Percentiles rank a stretch among this genome's conserved stretches.
These are phyloP conservation scores for Glossophaga mutica DNA, from an alignment of 2,797 vertebrate genomes.

Conservation along the genomic window DNA sequence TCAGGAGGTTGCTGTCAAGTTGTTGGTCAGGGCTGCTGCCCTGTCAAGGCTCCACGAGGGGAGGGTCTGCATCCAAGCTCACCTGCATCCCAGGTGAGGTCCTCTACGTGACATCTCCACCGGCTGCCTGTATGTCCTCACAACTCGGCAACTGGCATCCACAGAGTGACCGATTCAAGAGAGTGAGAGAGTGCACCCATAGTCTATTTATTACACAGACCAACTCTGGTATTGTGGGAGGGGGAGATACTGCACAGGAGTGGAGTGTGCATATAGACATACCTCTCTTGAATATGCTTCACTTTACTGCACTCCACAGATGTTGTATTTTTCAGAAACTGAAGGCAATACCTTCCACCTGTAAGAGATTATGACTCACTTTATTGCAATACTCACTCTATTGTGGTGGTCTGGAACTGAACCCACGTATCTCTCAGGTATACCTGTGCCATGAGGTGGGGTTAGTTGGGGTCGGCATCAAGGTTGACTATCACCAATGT, in stretches of 20 bases:
- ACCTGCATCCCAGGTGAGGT: background rate
- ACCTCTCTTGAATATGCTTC: background rate
- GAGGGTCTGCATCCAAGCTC: background rate
- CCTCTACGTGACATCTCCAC: accelerated
- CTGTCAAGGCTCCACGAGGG: background rate
- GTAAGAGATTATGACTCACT: background rate
- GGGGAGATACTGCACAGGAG: too few species aligned
- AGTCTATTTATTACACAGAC: background rate
- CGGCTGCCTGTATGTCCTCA: background rate
- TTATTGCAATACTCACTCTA: background rate
- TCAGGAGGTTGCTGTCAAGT: background rate
- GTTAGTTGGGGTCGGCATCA: background rate
- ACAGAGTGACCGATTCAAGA: background rate
- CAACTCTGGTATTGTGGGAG: accelerated
- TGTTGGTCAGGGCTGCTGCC: background rate
- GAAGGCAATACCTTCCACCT: background rate
- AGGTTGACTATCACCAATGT: background rate
- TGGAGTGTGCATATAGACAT: background rate
- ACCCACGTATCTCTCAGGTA: background rate
- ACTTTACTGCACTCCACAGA: background rate
- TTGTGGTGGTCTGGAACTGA: background rate
- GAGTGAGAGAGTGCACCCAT: accelerated
- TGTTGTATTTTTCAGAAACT: background rate
- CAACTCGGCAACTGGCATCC: background rate
- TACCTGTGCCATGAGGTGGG: too few species aligned